Base-by-base conservation (phyloP, 2,113 vertebrate species). In the Apteryx mantelli region DNA sequence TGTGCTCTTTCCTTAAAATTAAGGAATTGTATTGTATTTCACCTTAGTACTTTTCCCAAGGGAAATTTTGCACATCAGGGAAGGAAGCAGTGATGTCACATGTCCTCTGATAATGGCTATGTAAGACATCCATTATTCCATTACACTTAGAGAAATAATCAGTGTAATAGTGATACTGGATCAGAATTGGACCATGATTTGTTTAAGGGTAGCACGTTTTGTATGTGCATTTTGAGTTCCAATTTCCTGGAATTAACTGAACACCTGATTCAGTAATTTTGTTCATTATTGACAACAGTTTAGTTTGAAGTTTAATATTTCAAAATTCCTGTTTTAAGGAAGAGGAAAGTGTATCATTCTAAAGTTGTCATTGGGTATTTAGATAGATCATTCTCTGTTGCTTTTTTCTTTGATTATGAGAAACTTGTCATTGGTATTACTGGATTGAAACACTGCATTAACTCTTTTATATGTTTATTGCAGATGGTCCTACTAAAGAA, bases 401-500 rank as follows among this genome's bases (percentile, higher is more conserved):
- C 42, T 50, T 66, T 85, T 71, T 58, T 55, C 68, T 82, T 32
- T 81, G 46, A 5, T 38, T 4, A 24, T 58, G 9, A 81, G 26
- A 19, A 69, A 20, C 13, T 92, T 90, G 24, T 82, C 30, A 38
- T 56, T 40, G 42, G 30, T 85, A 73, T 63, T 65, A 52, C 32
- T 69, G n/a, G 5, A 42, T 94, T 97, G 66, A 81, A 93, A 46
- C 68, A 48, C 78, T 92, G 11, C 13, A 70, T 91, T 80, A 68
- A 95, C 36, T 70, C 18, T 75, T 96, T 91, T 92, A 22, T 94
- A 1, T 97, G 74, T 98, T 95, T 96, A 58, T 98, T 98, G 55
- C 95, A 99, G 99, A 98, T 95, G 99, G 99, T 91, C 97, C 98
- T 86, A 96, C 97, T 81, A 99, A 98, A 98, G 99, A 99, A 96